Base-by-base conservation (phyloP, 2,113 vertebrate genomes). In the Platichthys stellatus region DNA sequence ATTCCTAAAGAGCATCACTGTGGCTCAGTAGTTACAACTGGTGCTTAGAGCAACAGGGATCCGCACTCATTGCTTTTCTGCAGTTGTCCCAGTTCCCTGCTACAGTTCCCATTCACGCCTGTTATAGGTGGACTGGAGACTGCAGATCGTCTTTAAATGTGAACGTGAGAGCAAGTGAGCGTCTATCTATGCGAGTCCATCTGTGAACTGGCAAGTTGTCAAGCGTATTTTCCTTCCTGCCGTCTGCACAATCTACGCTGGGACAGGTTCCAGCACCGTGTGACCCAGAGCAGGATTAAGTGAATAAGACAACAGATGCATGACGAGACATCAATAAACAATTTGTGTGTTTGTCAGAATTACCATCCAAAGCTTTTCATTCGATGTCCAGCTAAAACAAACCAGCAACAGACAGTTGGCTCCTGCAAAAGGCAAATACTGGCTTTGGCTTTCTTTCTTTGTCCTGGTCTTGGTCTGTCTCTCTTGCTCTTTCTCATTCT, bases 141-240 rank as follows among this genome's bases (percentile, higher is more conserved):
- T 31, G 47, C 74, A 75, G 72, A 77, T 77, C 62, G 45, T 31
- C 57, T 57, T 61, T 64, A 69, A 47, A 84, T 75, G 59, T 66
- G 63, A 68, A 45, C 43, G 63, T 58, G 71, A 80, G 70, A 20
- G 10, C 15, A 47, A 66, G 76, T n/a, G 11, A 65, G 54, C 40
- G 60, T 63, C 56, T 75, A 28, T 80, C 69, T 64, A 3, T 74
- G 73, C 81, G 57, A 47, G 67, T 83, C 69, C 49, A 72, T 86
- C 76, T 82, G 73, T 58, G 35, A 66, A 66, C 81, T 88, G 84
- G 80, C 84, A 78, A 66, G 72, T 28, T 60, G 61, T 88, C 90
- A 80, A 51, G 60, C 49, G 79, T 80, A 54, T 86, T 80, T 79
- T 51, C 47, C 47, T 18, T 83, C 56, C 51, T 51, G 73, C 72